Evolutionary conservation across 2,888 invertebrate genomes (phyloP).

Genomic region (Phymatocera aterrima): DNA sequence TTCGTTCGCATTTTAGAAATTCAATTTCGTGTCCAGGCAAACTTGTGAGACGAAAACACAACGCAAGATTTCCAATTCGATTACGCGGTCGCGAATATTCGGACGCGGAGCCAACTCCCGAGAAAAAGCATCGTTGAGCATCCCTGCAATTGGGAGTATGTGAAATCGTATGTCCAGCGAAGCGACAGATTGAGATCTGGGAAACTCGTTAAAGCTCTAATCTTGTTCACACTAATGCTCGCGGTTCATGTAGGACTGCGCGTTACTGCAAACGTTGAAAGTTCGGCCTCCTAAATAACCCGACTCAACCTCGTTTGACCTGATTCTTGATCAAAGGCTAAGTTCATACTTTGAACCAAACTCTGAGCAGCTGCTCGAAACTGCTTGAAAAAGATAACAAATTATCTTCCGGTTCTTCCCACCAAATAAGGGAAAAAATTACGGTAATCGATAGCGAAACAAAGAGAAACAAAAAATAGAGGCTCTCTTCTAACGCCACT

Average conservation of each 20-base stretch:
- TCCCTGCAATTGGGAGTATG: no score
- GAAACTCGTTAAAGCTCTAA: not conserved
- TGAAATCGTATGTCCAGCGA: no score
- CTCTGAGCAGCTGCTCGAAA: not conserved
- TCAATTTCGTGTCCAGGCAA: no score
- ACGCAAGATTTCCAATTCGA: no score
- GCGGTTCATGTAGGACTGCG: not conserved
- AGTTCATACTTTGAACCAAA: not conserved
- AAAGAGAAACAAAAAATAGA: not conserved
- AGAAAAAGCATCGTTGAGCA: no score
- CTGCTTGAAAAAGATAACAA: not conserved
- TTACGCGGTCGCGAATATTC: no score
- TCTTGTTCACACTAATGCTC: not conserved
- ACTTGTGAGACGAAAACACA: no score
- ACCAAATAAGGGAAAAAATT: not conserved
- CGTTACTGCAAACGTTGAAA: conserved; percentile 2
- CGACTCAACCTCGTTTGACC: not conserved
- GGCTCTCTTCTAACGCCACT: not conserved
- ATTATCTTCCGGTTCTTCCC: not conserved
- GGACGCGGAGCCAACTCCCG: no score
- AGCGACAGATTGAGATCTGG: no score
- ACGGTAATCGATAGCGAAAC: not conserved
- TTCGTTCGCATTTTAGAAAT: no score
- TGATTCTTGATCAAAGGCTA: not conserved
- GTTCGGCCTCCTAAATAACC: not conserved